These are phyloP conservation scores for Lagenorhynchus albirostris DNA, from an alignment of 2,113 vertebrate species.

Conservation along the genomic window DNA sequence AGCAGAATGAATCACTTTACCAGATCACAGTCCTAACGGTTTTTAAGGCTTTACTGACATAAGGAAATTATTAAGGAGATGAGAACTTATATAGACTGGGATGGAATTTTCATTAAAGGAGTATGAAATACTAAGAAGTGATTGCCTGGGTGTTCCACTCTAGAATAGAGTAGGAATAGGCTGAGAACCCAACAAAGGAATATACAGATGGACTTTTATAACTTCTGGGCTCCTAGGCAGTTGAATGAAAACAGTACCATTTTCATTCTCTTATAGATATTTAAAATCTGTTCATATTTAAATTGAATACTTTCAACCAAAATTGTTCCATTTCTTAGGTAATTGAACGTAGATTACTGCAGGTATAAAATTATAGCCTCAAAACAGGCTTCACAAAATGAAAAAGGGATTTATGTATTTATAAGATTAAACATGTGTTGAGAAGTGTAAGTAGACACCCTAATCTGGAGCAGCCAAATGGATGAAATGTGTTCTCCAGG, in stretches of 20 bases:
- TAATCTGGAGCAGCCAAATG: conserved; percentile 21
- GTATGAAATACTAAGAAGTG: not conserved
- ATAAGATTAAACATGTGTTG: conserved; percentile 32
- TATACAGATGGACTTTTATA: not conserved
- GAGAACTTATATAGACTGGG: not conserved
- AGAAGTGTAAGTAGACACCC: not conserved
- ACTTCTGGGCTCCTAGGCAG: not conserved
- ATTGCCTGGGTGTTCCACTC: not conserved
- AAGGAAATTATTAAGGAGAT: not conserved
- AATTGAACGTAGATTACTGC: conserved; percentile 1
- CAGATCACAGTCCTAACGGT: not conserved
- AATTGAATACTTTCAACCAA: not conserved
- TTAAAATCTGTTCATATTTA: not conserved
- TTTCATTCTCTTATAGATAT: not conserved
- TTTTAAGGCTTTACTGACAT: not conserved
- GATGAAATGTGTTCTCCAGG: not conserved
- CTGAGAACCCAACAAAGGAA: not conserved
- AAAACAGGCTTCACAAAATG: not conserved
- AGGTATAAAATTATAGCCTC: conserved; percentile 15
- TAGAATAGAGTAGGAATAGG: not conserved
- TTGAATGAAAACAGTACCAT: not conserved
- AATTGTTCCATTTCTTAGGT: not conserved
- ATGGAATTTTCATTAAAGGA: not conserved
- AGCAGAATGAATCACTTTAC: not conserved
- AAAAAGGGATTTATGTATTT: conserved; percentile 25